phyloP scores from a whole-genome alignment of 1,140 invertebrate genomes.

The Reticulitermes speratus region DNA sequence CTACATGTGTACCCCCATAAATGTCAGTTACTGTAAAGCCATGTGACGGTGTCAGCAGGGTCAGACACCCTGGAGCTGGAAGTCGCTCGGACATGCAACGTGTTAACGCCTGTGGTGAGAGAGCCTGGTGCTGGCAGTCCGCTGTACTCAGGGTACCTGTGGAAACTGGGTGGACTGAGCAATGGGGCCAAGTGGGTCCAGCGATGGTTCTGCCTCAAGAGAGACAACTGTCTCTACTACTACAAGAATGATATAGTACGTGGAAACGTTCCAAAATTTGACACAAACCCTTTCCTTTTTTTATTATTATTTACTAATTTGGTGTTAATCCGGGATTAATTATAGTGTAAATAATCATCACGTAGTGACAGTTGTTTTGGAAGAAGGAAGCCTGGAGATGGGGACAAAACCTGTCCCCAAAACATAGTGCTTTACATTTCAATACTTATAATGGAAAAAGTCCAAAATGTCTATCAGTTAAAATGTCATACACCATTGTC shows the following conservation, averaged over 20 bases:
- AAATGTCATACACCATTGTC: no score
- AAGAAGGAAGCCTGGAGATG: no score
- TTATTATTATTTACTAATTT: background rate
- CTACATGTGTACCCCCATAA: no score
- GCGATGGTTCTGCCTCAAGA: slow-evolving; percentile 86
- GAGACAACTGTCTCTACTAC: slow-evolving; percentile 92
- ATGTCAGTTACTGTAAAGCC: background rate
- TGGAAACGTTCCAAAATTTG: slow-evolving; percentile 28
- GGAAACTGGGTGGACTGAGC: slow-evolving; percentile 64
- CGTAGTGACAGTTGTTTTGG: no score
- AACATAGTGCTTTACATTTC: no score
- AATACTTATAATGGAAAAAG: no score
- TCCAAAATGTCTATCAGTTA: no score
- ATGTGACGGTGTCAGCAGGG: slow-evolving; percentile 42
- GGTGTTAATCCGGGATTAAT: no score
- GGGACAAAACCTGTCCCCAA: no score
- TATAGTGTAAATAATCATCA: no score
- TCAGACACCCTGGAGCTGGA: slow-evolving; percentile 80
- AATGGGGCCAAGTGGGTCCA: slow-evolving; percentile 74
- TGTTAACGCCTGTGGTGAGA: slow-evolving; percentile 59
- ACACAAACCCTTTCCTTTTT: background rate
- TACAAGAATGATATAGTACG: slow-evolving; percentile 86
- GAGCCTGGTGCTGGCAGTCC: slow-evolving; percentile 53
- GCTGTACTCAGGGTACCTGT: slow-evolving; percentile 75
- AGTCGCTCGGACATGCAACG: slow-evolving; percentile 81